Base-by-base conservation (phyloP, 2,888 invertebrate species). In the Tanytarsus gracilentus region DNA sequence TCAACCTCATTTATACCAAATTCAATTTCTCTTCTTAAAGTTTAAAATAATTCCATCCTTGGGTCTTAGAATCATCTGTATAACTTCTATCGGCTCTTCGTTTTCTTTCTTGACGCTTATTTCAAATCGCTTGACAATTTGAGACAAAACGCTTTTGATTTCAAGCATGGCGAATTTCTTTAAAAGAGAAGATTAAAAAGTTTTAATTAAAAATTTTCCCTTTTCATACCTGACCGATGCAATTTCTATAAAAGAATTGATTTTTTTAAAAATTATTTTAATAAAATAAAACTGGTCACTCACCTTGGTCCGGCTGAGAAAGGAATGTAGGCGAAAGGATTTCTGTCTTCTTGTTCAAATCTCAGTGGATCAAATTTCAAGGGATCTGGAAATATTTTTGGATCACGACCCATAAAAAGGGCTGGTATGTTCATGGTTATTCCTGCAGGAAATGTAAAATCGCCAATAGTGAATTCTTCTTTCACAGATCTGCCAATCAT, bases 221-320 rank as follows among this genome's bases (percentile, higher is more conserved):
- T 74, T 74, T 2, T 71, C 70, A 73, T 61, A 70, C 72, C 61
- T 74, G 55, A 2, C 55, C 55, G 11, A 55, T 30, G 55, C 55
- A 55, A 27, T 55, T 55, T 7, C 55, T 16, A 9, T 25, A 18
- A 16, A 30, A 59, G 4, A 49, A 29, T 9, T 25, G 16, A 33
- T 11, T 56, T 3, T 11, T 1, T 49, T 23, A 5, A 49, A 23
- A n/a, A 1, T 23, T 21, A 30, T 27, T 1, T 29, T 4, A 23
- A 14, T 11, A 27, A 11, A 55, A n/a, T n/a, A 23, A 3, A n/a
- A 39, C 11, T 21, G 5, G 23, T 51, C 4, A 4, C 73, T 64
- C 73, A 73, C 3, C 74, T 69, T 8, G 73, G 69, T 1, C 72
- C 72, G 4, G 72, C 72, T 62, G 71, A 71, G 30, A 73, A 73